Evolutionary conservation across 1,140 invertebrate genomes (phyloP), one percentile per base, ranked within the genome.

Genomic region (Eurosta solidaginis): DNA sequence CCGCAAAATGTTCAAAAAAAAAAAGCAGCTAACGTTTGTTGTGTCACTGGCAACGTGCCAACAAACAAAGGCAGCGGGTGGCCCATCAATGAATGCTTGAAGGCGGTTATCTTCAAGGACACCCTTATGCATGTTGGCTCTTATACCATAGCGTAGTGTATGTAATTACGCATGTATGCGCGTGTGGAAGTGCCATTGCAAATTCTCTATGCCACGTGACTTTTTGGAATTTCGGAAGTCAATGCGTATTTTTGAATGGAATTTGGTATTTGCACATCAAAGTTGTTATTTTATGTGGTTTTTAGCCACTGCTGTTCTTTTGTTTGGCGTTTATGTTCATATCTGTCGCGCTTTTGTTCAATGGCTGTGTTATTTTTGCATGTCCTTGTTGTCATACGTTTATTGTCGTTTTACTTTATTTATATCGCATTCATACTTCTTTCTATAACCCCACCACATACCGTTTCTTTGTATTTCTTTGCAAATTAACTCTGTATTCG

Each of bases 211-310:
- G 59, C 59, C 59, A 68, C 59, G 59, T 68, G 59, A 68, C 59
- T 68, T 68, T 68, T 40, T 42, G 59, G 59, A 68, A 68, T 68
- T 68, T 68, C 33, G 59, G 59, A 68, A 68, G 59, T 68, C 59
- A 9, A 5, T 22, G 25, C 42, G 14, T 47, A n/a, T 47, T 17
- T 17, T 6, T 42, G 42, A 7, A 6, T 42, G 42, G n/a, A 7
- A 12, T 42, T 7, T 42, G 12, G 42, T 44, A 14, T 47, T 0
- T 47, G 45, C 12, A 9, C 4, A 29, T 68, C n/a, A 40, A 20
- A 40, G 59, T 68, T 68, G 59, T 33, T 40, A 68, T 20, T 68
- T 68, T 68, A 42, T 68, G 59, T 12, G 59, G 59, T 68, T 68
- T 40, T 33, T 20, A 17, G 59, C 59, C 33, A 68, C 59, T 33